phyloP scores from a whole-genome alignment of 2,113 vertebrate species.

The Phoxinus phoxinus region DNA sequence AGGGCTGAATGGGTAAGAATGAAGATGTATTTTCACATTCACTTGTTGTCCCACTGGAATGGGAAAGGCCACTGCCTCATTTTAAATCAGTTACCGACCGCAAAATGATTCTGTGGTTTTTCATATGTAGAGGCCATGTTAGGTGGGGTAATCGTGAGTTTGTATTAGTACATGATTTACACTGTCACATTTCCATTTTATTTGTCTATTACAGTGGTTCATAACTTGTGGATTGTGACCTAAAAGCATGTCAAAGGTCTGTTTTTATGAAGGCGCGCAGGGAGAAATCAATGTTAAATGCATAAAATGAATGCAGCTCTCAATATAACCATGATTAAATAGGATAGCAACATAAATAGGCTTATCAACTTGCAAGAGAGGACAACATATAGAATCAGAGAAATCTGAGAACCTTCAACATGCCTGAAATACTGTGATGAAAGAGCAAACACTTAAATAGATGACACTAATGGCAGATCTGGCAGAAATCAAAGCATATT shows the following conservation, averaged over 20 bases:
- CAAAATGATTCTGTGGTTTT: background rate
- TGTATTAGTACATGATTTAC: background rate
- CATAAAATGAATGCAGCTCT: background rate
- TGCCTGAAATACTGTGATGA: background rate
- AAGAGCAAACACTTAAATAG: constrained; percentile 21
- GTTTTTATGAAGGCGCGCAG: background rate
- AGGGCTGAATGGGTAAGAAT: background rate
- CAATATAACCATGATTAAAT: background rate
- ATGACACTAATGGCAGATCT: constrained; percentile 2
- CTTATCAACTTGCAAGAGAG: background rate
- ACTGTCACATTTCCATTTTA: background rate
- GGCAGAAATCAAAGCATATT: constrained; percentile 6
- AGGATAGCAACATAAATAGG: background rate
- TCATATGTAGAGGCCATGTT: background rate
- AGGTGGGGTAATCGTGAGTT: background rate
- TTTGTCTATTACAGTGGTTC: background rate
- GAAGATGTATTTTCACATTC: background rate
- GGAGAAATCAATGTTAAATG: background rate
- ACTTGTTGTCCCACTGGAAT: background rate
- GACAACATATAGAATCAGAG: background rate
- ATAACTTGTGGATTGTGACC: background rate
- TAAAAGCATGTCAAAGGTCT: background rate
- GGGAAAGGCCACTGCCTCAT: background rate
- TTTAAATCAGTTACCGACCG: background rate
- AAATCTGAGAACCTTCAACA: background rate